Conservation (phyloP, 2,113 vertebrate genomes). For the Psettodes erumei region DNA sequence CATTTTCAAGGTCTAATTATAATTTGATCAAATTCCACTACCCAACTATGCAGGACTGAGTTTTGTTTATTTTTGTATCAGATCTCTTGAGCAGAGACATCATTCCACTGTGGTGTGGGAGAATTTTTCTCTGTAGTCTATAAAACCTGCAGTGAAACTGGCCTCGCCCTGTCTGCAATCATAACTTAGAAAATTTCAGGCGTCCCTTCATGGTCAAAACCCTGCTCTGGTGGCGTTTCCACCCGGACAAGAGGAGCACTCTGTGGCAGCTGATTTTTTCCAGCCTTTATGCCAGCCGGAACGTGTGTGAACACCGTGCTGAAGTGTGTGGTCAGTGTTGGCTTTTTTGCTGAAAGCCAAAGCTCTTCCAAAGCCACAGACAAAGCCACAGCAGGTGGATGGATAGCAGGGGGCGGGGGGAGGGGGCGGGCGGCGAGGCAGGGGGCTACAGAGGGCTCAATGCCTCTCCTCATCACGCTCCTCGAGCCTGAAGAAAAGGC, state of each 20-base stretch:
- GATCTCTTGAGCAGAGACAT: conserved; percentile 51
- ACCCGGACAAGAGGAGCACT: conserved; percentile 51
- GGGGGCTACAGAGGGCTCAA: conserved; percentile 61
- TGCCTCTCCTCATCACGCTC: conserved; percentile 68
- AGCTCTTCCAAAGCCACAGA: conserved; percentile 74
- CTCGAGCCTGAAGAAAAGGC: conserved; percentile 70
- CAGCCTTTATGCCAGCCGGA: conserved; percentile 55
- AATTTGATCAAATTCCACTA: conserved; percentile 53
- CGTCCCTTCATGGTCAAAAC: conserved; percentile 53
- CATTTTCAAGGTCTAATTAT: conserved; percentile 55
- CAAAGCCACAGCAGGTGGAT: conserved; percentile 81
- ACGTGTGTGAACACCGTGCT: conserved; percentile 54
- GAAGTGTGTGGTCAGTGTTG: conserved; percentile 70
- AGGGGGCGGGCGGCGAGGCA: not conserved
- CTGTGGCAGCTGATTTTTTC: conserved; percentile 57
- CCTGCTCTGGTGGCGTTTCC: conserved; percentile 58
- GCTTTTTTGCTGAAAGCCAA: conserved; percentile 71
- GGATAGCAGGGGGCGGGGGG: conserved; percentile 57
- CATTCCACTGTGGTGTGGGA: conserved; percentile 61
- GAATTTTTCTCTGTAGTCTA: conserved; percentile 49
- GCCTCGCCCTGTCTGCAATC: conserved; percentile 66
- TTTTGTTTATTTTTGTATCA: conserved; percentile 61
- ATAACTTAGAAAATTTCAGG: conserved; percentile 52
- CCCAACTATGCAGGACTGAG: conserved; percentile 27
- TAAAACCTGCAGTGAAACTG: conserved; percentile 57